Base-by-base conservation (phyloP, 1,140 invertebrate species). In the Drosophila eugracilis region DNA sequence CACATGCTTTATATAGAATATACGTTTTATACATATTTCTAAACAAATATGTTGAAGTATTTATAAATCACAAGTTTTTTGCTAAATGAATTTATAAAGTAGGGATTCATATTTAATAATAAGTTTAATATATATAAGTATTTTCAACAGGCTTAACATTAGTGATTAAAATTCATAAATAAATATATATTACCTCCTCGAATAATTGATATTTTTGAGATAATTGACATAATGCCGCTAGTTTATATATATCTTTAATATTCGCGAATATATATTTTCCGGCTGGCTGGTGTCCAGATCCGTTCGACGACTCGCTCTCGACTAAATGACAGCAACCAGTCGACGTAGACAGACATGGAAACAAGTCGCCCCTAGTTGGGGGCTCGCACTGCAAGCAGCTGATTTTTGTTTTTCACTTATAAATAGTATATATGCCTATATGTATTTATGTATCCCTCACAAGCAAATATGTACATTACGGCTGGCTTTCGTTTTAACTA, bases 351-450 rank as follows among this genome's bases (percentile, higher is more conserved):
- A 36, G 39, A 34, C 39, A 57, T 26, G 37, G 55, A 47, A 59
- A 26, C 53, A 45, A 59, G 21, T 73, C 19, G 12, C 57, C 57
- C 57, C 49, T 73, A 59, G 34, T 70, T 71, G 70, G 72, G 72
- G 73, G 62, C 73, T 75, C 62, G 73, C 21, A 34, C 48, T 34
- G 9, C 41, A 37, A 65, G 44, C 74, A 76, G 74, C 74, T 76
- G 74, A 75, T 70, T 60, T 75, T 72, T 75, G 73, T 66, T 73
- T 58, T 77, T 42, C 37, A 71, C 62, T 84, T 84, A 81, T 70
- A 78, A 84, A 84, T 84, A 83, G 66, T 62, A 55, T n/a, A 54
- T 24, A 28, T 52, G 22, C 28, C 32, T 26, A 55, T 41, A 24
- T 44, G 37, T 7, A 39, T 26, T 10, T 37, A 5, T 24, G 1